These are phyloP conservation scores for Acrocephalus scirpaceus DNA, from an alignment of 2,797 vertebrate genomes.

Conservation along the genomic window DNA sequence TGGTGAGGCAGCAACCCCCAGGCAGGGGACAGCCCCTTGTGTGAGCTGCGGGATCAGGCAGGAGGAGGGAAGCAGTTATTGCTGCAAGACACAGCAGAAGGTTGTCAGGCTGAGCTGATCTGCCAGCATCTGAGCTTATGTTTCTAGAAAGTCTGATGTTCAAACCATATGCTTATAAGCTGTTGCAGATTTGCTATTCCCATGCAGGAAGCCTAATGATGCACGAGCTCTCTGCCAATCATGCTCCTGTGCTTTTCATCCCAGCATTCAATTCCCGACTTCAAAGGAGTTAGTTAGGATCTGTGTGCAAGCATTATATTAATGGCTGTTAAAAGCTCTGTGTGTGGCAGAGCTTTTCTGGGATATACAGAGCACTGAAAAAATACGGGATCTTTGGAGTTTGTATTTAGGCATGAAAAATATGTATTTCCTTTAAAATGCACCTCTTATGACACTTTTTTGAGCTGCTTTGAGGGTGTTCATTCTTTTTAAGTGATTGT, in stretches of 20 bases:
- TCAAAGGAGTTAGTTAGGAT: neutral
- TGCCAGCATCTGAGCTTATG: neutral
- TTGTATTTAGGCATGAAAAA: neutral
- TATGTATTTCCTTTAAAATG: neutral
- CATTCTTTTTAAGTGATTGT: neutral
- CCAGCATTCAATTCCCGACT: neutral
- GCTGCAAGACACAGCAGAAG: neutral
- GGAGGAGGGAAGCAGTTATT: neutral
- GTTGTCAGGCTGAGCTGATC: slow-evolving; percentile 10
- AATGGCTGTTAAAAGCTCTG: neutral
- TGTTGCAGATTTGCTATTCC: neutral
- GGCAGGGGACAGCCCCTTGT: neutral
- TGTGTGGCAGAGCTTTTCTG: neutral
- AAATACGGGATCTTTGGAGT: neutral
- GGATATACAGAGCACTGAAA: neutral
- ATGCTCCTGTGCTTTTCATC: neutral
- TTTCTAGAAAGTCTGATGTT: neutral
- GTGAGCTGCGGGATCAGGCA: no score
- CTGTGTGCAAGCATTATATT: neutral
- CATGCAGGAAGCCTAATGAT: neutral
- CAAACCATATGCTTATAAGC: slow-evolving; percentile 15
- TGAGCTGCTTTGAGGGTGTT: neutral
- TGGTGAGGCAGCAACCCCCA: neutral
- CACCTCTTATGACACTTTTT: neutral
- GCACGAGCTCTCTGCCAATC: neutral